Evolutionary conservation across 2,797 vertebrate genomes (phyloP), one percentile per base, ranked within the genome.

Genomic region (Merluccius polli): DNA sequence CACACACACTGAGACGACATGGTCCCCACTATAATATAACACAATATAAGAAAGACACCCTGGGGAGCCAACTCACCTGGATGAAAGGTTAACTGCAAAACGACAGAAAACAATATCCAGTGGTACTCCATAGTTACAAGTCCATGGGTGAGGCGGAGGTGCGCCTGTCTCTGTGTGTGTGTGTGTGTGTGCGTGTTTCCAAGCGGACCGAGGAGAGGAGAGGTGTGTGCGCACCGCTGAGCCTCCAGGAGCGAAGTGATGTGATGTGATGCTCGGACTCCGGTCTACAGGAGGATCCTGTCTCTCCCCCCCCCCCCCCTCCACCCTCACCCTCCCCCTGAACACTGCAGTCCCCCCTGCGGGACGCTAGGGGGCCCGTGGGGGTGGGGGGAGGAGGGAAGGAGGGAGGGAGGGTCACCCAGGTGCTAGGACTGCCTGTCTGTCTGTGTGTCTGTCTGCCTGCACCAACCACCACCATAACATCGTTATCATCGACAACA

Each of bases 51-150:
- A n/a, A n/a, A n/a, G n/a, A n/a, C n/a, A n/a, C n/a, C n/a, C n/a
- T n/a, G n/a, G n/a, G 13, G 29, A 69, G 11, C 13, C 13, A 9
- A 21, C 92, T 89, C 92, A 95, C 94, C 94, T 93, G 93, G 85
- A 79, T 86, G 88, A 84, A 93, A 84, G 82, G 89, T 87, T 41
- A 92, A 83, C 80, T 93, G 92, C 75, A 94, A 82, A 87, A 90
- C 86, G 74, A 92, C 90, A 89, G 84, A 86, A 82, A 94, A 87
- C 85, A 94, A 90, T 84, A 93, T 89, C 90, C 91, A 93, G 90
- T 86, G 89, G 84, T 93, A 93, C 91, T 93, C 93, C 94, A 95
- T 95, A 81, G 86, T 94, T 87, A 93, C 86, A 88, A 91, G 91
- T 93, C 94, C 94, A 95, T 95, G 91, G 89, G 92, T 92, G 81